These are phyloP conservation scores for Anguilla marmorata DNA, from an alignment of 2,797 vertebrate genomes.

Conservation along the genomic window DNA sequence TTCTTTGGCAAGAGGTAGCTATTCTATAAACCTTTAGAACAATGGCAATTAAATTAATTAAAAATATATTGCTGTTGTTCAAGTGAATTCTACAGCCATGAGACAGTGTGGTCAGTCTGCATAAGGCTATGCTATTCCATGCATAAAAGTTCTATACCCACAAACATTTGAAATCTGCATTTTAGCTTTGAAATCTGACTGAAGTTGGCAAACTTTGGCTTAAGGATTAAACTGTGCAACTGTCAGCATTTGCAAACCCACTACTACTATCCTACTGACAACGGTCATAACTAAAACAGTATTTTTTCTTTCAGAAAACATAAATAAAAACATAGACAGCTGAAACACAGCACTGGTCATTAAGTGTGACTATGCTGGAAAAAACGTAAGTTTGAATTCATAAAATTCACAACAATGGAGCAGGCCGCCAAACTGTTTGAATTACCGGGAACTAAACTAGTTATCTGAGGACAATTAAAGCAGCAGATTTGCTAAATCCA, in stretches of 20 bases:
- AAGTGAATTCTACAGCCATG: not conserved
- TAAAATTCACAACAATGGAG: not conserved
- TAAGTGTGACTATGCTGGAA: not conserved
- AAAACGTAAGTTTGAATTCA: not conserved
- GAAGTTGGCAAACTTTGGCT: not conserved
- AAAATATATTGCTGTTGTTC: not conserved
- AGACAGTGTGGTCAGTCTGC: not conserved
- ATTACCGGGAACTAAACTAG: not conserved
- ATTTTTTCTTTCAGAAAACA: not conserved
- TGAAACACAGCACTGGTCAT: not conserved
- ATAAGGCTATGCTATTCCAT: not conserved
- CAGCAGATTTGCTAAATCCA: not conserved
- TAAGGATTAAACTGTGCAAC: not conserved
- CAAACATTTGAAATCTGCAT: not conserved
- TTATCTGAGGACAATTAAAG: not conserved
- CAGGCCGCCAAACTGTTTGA: not conserved
- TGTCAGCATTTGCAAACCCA: not conserved
- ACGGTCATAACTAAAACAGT: not conserved
- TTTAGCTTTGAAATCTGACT: not conserved
- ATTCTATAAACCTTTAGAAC: not conserved
- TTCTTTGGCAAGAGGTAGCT: conserved; percentile 42
- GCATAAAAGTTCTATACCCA: not conserved
- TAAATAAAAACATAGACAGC: not conserved
- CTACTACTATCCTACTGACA: not conserved
- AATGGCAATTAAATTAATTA: not conserved